Evolutionary conservation across 2,797 vertebrate species (phyloP).

Genomic region (Helicolenus hilgendorfi): DNA sequence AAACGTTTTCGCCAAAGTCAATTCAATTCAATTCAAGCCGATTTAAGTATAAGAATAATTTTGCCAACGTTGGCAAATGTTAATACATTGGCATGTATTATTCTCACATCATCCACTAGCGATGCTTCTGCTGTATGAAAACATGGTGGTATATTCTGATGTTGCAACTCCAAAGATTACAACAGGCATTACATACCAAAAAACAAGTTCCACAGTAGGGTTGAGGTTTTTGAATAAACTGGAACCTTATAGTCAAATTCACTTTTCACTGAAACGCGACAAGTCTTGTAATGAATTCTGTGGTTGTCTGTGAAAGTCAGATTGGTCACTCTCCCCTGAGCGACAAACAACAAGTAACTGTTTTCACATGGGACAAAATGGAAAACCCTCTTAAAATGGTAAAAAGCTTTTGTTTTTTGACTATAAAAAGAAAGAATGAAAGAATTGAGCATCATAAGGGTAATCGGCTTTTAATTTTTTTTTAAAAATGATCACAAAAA

Average conservation of each 20-base stretch:
- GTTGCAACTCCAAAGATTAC: constrained; percentile 20
- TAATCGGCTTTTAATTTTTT: not conserved
- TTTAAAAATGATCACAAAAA: not conserved
- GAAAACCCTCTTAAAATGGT: not conserved
- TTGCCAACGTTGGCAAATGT: not conserved
- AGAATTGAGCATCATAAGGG: not conserved
- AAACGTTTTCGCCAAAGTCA: not conserved
- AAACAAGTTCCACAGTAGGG: not conserved
- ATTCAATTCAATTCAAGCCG: not conserved
- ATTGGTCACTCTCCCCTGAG: too few relatives aligned
- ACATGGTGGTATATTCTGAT: not conserved
- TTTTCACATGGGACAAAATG: not conserved
- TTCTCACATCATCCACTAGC: not conserved
- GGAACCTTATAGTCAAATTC: not conserved
- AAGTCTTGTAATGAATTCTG: not conserved
- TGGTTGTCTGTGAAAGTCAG: not conserved
- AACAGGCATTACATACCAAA: not conserved
- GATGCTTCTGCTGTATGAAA: not conserved
- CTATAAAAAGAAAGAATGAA: too few relatives aligned
- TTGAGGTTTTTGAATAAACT: not conserved
- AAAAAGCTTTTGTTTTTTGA: not conserved
- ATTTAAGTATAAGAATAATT: not conserved
- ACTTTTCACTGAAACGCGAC: not conserved
- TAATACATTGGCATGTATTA: not conserved
- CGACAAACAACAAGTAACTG: not conserved